A percentile compares a stretch with the other conserved stretches of the same genome.
phyloP scores from a whole-genome alignment of 1,140 invertebrate genomes.

The Heliconius hewitsoni region DNA sequence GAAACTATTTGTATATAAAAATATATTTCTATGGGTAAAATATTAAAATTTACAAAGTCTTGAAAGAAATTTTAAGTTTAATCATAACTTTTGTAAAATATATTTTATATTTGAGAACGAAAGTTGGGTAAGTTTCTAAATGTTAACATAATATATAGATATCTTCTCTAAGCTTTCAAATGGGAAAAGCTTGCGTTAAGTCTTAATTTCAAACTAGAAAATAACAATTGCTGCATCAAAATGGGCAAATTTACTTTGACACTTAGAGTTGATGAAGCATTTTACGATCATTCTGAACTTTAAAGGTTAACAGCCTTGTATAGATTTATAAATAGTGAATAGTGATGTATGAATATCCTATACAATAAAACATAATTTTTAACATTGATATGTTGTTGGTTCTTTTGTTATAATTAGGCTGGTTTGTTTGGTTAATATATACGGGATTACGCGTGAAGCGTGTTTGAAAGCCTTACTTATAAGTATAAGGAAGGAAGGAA shows the following conservation, averaged over 20 bases:
- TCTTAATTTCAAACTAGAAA: neutral
- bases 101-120: neutral
- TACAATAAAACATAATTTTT: too few species aligned
- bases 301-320: slow-evolving; percentile 19
- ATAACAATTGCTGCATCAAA: neutral
- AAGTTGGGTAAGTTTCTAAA: neutral
- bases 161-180: neutral
- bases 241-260: neutral
- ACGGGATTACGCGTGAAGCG: neutral
- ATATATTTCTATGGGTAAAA: neutral
- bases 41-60: neutral
- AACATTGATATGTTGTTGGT: too few species aligned
- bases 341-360: neutral
- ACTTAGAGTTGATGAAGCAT: neutral
- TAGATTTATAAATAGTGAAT: neutral
- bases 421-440: too few species aligned
- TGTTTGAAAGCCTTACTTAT: too few species aligned
- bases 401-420: too few species aligned
- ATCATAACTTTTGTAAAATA: neutral
- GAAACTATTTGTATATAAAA: too few species aligned
- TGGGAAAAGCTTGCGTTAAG: neutral
- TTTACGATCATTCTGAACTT: slow-evolving; percentile 5
- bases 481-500: too few species aligned
- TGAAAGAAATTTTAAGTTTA: neutral
- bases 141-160: neutral